Evolutionary conservation across 2,113 vertebrate species (phyloP).

Genomic region (Cebus imitator): DNA sequence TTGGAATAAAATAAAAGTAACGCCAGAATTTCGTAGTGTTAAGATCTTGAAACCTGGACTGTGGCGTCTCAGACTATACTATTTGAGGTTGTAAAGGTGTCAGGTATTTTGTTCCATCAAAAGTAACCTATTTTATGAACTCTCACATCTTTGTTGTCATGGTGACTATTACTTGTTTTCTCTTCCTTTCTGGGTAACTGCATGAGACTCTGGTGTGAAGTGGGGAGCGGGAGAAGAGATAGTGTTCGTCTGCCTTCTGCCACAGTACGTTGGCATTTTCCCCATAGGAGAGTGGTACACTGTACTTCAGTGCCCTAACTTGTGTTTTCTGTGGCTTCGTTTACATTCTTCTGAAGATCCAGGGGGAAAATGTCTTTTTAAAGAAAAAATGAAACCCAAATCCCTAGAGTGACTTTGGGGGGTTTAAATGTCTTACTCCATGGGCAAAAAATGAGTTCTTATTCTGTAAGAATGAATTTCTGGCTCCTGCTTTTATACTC

Average conservation of each 20-base stretch:
- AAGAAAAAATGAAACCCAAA: neutral
- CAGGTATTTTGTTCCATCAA: neutral
- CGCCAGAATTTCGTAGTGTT: neutral
- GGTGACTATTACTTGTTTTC: neutral
- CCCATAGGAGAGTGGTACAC: neutral
- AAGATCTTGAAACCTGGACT: neutral
- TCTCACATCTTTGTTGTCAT: neutral
- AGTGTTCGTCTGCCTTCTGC: neutral
- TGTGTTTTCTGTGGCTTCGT: neutral
- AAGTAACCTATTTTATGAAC: neutral
- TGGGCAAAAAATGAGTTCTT: neutral
- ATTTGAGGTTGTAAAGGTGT: neutral
- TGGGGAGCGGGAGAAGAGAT: neutral
- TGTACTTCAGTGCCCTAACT: neutral
- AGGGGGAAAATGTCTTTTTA: neutral
- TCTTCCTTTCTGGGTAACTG: neutral
- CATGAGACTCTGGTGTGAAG: neutral
- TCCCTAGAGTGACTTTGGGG: neutral
- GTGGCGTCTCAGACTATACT: neutral
- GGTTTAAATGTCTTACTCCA: neutral
- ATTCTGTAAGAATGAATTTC: neutral
- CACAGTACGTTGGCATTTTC: neutral
- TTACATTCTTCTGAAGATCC: neutral
- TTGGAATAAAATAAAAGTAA: conserved; percentile 11
- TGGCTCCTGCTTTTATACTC: neutral